A percentile compares a stretch with the other conserved stretches of the same genome.
phyloP scores from a whole-genome alignment of 2,797 vertebrate genomes.

The Xiphophorus birchmanni region DNA sequence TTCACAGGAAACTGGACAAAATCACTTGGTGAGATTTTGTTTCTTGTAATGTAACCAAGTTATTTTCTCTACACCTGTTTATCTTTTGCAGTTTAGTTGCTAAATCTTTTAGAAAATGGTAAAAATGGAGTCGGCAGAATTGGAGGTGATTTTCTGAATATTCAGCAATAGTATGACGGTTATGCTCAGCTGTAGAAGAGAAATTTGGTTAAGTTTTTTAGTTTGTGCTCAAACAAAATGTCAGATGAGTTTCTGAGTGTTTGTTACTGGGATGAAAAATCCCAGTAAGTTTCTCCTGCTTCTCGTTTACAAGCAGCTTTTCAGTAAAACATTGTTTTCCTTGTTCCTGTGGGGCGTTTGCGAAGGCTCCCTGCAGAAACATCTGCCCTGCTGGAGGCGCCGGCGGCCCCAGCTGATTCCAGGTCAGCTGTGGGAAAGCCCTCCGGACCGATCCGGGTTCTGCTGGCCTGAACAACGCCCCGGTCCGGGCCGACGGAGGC shows the following conservation, averaged over 20 bases:
- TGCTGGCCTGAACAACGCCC: slow-evolving; percentile 44
- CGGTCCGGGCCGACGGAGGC: slow-evolving; percentile 53
- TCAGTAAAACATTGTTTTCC: too few species aligned
- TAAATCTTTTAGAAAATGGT: background rate
- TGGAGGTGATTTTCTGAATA: background rate
- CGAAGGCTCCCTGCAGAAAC: background rate
- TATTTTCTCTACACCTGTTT: background rate
- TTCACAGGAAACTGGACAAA: too few species aligned
- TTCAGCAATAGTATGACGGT: background rate
- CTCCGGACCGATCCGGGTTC: slow-evolving; percentile 40
- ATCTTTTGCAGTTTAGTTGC: background rate
- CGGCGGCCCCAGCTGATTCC: slow-evolving; percentile 58
- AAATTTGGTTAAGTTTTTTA: background rate
- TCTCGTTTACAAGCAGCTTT: background rate
- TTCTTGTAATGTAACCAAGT: too few species aligned
- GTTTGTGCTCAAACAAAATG: background rate
- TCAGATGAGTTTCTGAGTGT: background rate
- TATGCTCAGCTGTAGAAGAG: background rate
- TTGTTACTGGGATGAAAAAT: background rate
- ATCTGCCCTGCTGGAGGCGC: slow-evolving; percentile 4
- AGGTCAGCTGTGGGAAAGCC: slow-evolving; percentile 71
- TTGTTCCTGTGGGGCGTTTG: background rate
- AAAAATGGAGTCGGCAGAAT: background rate
- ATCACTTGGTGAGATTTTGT: too few species aligned
- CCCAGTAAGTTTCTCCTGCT: background rate